Evolutionary conservation across 2,797 vertebrate genomes (phyloP).

Genomic region (Sparidentex hasta): DNA sequence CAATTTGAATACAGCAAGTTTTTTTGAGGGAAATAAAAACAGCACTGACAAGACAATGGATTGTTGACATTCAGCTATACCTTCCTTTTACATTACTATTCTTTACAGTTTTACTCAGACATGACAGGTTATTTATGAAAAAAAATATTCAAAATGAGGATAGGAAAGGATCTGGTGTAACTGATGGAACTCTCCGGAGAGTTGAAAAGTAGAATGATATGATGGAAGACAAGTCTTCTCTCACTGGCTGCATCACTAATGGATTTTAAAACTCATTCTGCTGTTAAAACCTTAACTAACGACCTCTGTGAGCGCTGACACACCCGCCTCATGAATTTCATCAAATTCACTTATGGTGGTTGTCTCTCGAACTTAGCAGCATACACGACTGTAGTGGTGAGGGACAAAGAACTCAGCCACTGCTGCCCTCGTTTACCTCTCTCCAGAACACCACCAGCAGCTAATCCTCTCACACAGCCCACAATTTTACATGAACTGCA

Average conservation of each 20-base stretch:
- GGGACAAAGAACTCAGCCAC: slow-evolving; percentile 15
- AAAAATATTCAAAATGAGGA: neutral
- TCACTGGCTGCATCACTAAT: neutral
- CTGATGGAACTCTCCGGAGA: neutral
- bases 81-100: neutral
- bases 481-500: slow-evolving; percentile 50
- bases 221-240: neutral
- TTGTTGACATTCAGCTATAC: neutral
- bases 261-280: neutral
- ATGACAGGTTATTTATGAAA: neutral
- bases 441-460: slow-evolving; percentile 26
- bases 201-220: neutral
- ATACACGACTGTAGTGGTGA: too few relatives aligned
- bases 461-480: slow-evolving; percentile 56
- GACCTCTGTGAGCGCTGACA: neutral
- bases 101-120: neutral
- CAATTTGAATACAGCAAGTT: too few relatives aligned
- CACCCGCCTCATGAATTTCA: neutral
- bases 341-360: neutral
- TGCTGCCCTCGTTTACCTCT: neutral
- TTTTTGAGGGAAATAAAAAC: too few relatives aligned
- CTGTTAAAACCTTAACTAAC: neutral
- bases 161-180: neutral
- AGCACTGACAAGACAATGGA: too few relatives aligned
- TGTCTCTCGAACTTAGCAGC: neutral